phyloP scores from a whole-genome alignment of 2,113 vertebrate species.

The Collichthys lucidus region DNA sequence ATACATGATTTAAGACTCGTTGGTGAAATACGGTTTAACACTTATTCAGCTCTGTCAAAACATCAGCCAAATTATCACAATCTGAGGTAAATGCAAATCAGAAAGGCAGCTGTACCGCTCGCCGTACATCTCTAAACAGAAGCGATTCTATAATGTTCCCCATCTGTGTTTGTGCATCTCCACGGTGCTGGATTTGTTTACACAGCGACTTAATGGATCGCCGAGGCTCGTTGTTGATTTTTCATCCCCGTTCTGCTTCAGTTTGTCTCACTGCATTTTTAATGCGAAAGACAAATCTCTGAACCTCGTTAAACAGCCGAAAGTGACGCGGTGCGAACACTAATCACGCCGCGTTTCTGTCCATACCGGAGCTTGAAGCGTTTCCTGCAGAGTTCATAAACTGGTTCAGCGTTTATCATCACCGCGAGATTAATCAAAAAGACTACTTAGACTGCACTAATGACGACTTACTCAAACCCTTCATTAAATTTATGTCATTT shows the following conservation, averaged over 20 bases:
- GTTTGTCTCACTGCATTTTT: conserved; percentile 39
- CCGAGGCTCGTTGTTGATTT: conserved; percentile 35
- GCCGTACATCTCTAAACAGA: conserved; percentile 16
- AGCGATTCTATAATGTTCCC: conserved; percentile 9
- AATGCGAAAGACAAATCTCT: conserved; percentile 49
- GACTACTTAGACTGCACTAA: background rate
- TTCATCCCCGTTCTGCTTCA: conserved; percentile 20
- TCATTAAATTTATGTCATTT: background rate
- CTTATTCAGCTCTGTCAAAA: background rate
- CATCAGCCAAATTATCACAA: conserved; percentile 1
- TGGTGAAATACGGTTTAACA: background rate
- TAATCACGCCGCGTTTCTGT: background rate
- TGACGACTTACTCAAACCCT: background rate
- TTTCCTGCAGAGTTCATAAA: background rate
- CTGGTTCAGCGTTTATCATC: background rate
- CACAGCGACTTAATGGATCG: conserved; percentile 45
- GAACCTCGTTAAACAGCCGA: conserved; percentile 19
- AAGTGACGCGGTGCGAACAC: background rate
- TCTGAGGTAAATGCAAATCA: conserved; percentile 13
- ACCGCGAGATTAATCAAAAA: background rate
- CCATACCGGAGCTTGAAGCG: background rate
- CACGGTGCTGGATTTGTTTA: conserved; percentile 42
- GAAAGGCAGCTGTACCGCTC: background rate
- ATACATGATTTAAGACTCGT: too few relatives aligned
- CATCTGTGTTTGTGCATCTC: conserved; percentile 30